Evolutionary conservation across 2,888 invertebrate species (phyloP).

Genomic region (Sisyra terminalis): DNA sequence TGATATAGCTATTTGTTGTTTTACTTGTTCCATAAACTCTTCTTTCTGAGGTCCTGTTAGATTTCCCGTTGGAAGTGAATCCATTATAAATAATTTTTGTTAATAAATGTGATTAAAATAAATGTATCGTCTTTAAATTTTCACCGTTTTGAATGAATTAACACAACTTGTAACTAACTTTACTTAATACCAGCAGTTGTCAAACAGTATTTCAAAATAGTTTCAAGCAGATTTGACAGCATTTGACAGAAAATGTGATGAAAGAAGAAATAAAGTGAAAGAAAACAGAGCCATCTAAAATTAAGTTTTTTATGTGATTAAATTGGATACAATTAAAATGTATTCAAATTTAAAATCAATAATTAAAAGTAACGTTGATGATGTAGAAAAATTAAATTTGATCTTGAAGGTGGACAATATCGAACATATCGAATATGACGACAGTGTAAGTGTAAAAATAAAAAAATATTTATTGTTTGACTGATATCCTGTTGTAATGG

Average conservation of each 20-base stretch:
- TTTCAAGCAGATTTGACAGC: no score
- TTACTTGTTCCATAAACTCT: conserved; percentile 85
- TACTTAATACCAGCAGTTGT: no score
- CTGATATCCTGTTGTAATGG: no score
- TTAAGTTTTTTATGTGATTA: background rate
- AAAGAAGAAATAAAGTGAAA: no score
- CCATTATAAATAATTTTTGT: conserved; percentile 29
- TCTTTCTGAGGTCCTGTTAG: conserved; percentile 58
- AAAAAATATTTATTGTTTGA: background rate
- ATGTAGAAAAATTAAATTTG: background rate
- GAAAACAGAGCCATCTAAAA: no score
- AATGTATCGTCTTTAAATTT: background rate
- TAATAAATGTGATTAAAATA: background rate
- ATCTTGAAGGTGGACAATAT: background rate
- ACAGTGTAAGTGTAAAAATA: no score
- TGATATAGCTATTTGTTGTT: conserved; percentile 87
- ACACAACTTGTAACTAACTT: background rate
- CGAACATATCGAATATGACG: background rate
- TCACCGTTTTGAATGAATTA: background rate
- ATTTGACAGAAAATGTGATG: no score
- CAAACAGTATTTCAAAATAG: no score
- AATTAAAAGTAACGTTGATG: background rate
- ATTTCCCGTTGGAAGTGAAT: conserved; percentile 34
- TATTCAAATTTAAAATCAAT: background rate
- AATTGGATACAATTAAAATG: background rate